Conservation (phyloP, 23 tunicate species). For the Botrylloides violaceus region DNA sequence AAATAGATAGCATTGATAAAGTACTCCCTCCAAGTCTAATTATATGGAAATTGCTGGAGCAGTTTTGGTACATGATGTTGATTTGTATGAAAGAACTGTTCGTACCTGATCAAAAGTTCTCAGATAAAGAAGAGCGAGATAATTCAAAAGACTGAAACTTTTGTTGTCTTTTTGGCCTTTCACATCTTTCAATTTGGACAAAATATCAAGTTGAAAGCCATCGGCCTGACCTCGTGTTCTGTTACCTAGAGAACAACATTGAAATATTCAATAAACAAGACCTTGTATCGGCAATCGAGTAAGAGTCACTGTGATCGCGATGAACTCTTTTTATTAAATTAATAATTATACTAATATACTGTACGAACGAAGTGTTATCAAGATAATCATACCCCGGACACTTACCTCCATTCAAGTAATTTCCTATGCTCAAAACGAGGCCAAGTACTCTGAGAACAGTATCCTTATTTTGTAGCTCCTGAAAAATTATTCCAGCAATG, state of each 20-base stretch:
- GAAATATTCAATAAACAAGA: neutral
- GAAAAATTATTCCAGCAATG: neutral
- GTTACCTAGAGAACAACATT: constrained; percentile 27
- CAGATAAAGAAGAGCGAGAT: constrained; percentile 24
- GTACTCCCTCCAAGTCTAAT: too few species aligned
- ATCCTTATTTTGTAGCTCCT: constrained; percentile 22
- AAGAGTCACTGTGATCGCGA: too few species aligned
- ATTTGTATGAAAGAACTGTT: neutral
- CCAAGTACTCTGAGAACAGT: constrained; percentile 23
- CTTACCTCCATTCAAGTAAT: constrained; percentile 34
- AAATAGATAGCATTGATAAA: too few species aligned
- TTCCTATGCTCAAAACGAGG: constrained; percentile 28
- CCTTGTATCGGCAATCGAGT: too few species aligned
- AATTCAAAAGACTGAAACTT: constrained; percentile 26
- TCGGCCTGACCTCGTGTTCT: constrained; percentile 46
- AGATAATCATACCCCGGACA: neutral
- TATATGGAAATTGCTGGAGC: constrained; percentile 9
- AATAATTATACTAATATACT: neutral
- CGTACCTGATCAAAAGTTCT: constrained; percentile 25
- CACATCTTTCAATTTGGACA: constrained; percentile 50
- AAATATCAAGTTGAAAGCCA: constrained; percentile 50
- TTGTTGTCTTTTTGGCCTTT: constrained; percentile 20
- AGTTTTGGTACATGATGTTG: neutral
- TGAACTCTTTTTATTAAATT: neutral
- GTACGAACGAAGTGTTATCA: too few species aligned